Base-by-base conservation (phyloP, 2,888 invertebrate genomes). In the Leuctra nigra region DNA sequence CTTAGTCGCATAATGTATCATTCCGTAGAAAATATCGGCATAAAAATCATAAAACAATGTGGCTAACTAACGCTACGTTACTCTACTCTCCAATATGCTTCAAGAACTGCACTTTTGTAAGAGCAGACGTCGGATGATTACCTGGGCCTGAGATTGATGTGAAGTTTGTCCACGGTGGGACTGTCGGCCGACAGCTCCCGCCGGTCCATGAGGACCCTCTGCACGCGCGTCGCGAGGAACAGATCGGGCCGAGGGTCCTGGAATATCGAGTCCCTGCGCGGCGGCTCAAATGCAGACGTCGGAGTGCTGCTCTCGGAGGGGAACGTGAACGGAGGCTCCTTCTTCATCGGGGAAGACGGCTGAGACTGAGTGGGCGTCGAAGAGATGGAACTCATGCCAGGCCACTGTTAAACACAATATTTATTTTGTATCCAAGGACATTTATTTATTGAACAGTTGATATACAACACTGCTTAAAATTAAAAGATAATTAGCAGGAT, bases 291-390 rank as follows among this genome's bases (percentile, higher is more conserved):
- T 4, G 44, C 54, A 18, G 54, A 54, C 16, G 35, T 41, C 53
- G 29, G 23, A 1, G 41, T 16, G 20, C 22, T 20, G 48, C n/a
- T 54, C 11, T 65, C 65, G 2, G 64, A 61, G 16, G 66, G 65
- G 63, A 77, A 78, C 67, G 73, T 72, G 64, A 79, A 79, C 60
- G 80, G 77, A 55, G 79, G 76, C 66, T 84, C 82, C 70, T 81
- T 80, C 65, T 80, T 76, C 73, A 84, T 78, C 38, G 87, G 84
- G 41, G 88, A 84, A 46, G 85, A 82, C 41, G 86, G 84, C 65
- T 86, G 81, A 54, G 82, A 78, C 66, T 75, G 74, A 39, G 69
- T 68, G 53, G 78, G 77, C 25, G 74, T 72, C 1, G 69, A 67
- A 52, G 64, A 65, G 29, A 68, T 62, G 2, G 71, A 70, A 36